Evolutionary conservation across 2,888 invertebrate species (phyloP), one percentile per base, ranked within the genome.

Genomic region (Latheticus oryzae): DNA sequence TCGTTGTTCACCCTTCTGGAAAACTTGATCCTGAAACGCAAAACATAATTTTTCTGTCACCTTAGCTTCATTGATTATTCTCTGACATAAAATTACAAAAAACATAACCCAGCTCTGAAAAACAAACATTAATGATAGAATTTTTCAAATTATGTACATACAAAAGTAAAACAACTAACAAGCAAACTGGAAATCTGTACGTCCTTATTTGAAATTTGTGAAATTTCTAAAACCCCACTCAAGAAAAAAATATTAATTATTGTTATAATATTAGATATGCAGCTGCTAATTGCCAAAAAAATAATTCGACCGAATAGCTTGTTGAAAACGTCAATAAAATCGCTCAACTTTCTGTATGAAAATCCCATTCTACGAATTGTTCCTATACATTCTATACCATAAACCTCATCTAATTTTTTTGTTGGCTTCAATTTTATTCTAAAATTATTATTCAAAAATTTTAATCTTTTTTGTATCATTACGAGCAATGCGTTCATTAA

Each of bases 1-100:
- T 24, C 50, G 35, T 37, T 37, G 37, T 23, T 38, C 50, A 2
- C 28, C 35, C 8, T 45, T 24, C 5, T 5, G 17, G 1, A 12
- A 5, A 1, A 45, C 1, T 21, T 32, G 3, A 3, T 32, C 45
- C 19, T 45, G 32, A 2, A 32, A 17, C 13, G n/a, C 4, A 17
- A 19, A 45, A 11, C 45, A 45, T 7, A 45, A 12, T 5, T 40
- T 17, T 7, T 19, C 8, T 2, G 19, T 19, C 7, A 1, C 19
- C 9, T 37, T 16, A 1, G 17, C 37, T 17, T 37, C 37, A 17
- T 8, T 37, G 2, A n/a, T 17, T 1, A 37, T 15, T 8, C 11
- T 37, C 3, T 16, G 19, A 9, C 37, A 37, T 4, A 33, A 8
- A 12, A 33, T 1, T 5, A 15, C 33, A 13, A 33, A 33, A 13